phyloP scores from a whole-genome alignment of 2,113 vertebrate species.

The Prolemur simus region DNA sequence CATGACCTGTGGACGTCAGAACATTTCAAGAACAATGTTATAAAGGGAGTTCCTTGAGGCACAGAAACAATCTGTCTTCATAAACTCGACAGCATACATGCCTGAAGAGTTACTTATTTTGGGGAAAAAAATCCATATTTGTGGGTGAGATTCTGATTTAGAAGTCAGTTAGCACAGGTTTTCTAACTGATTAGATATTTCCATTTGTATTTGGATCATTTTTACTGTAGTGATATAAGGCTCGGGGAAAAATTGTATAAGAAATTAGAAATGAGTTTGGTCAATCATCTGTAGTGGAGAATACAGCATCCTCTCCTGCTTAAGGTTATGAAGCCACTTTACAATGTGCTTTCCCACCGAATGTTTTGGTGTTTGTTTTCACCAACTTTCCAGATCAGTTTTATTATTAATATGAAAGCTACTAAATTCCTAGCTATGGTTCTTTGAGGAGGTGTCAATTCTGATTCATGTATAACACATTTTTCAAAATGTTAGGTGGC shows the following conservation, averaged over 20 bases:
- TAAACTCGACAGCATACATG: not conserved
- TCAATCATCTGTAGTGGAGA: not conserved
- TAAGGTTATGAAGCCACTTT: not conserved
- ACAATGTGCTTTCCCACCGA: not conserved
- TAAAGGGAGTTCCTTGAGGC: not conserved
- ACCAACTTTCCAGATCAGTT: not conserved
- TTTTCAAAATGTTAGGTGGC: not conserved
- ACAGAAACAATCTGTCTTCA: not conserved
- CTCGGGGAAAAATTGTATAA: not conserved
- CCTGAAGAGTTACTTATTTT: not conserved
- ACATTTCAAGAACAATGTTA: not conserved
- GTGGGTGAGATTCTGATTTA: not conserved
- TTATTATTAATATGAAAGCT: constrained; percentile 24
- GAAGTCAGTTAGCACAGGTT: not conserved
- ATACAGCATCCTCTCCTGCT: not conserved
- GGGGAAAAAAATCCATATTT: not conserved
- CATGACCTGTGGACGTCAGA: not conserved
- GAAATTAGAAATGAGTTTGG: constrained; percentile 35
- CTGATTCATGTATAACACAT: not conserved
- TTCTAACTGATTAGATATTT: not conserved
- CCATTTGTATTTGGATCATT: constrained; percentile 12
- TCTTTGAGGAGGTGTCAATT: constrained; percentile 42
- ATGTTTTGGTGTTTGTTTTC: not conserved
- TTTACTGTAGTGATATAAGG: not conserved
- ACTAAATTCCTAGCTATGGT: not conserved